A percentile compares a stretch with the other conserved stretches of the same genome.
These are phyloP conservation scores for Cossypha caffra DNA, from an alignment of 2,797 vertebrate species.

Conservation along the genomic window DNA sequence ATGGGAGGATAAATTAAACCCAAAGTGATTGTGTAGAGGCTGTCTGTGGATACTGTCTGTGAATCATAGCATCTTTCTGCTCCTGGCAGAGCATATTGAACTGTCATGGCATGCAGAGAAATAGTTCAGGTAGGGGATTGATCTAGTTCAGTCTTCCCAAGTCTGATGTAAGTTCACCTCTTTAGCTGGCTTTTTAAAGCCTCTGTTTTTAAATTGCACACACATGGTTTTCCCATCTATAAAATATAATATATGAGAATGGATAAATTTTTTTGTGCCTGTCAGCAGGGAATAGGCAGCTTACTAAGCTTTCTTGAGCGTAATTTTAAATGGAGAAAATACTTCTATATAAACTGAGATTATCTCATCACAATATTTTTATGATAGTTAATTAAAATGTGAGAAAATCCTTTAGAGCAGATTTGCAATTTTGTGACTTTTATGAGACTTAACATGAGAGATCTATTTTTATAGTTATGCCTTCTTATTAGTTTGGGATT, in stretches of 20 bases:
- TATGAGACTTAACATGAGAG: conserved; percentile 55
- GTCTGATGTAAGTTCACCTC: background rate
- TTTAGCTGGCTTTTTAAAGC: background rate
- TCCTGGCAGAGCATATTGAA: background rate
- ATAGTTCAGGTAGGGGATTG: background rate
- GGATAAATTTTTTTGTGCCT: background rate
- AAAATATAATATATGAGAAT: background rate
- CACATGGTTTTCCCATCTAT: background rate
- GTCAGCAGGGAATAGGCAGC: conserved; percentile 52
- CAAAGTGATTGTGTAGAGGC: fast-evolving
- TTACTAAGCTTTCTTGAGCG: conserved; percentile 52
- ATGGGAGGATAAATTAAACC: fast-evolving
- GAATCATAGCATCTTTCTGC: background rate
- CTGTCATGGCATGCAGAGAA: background rate
- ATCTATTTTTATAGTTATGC: conserved; percentile 63
- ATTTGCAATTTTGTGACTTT: conserved; percentile 66
- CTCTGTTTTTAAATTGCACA: background rate
- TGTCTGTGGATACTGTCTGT: background rate
- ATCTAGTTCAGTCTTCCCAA: background rate
- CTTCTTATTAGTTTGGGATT: conserved; percentile 56
- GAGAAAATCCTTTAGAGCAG: conserved; percentile 62
- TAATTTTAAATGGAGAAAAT: conserved; percentile 59
- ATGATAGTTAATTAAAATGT: conserved; percentile 70
- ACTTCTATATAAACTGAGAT: conserved; percentile 50
- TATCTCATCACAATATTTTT: conserved; percentile 66